A percentile compares a stretch with the other conserved stretches of the same genome.
phyloP scores from a whole-genome alignment of 2,797 vertebrate species.

The Toxotes lorentzi region DNA sequence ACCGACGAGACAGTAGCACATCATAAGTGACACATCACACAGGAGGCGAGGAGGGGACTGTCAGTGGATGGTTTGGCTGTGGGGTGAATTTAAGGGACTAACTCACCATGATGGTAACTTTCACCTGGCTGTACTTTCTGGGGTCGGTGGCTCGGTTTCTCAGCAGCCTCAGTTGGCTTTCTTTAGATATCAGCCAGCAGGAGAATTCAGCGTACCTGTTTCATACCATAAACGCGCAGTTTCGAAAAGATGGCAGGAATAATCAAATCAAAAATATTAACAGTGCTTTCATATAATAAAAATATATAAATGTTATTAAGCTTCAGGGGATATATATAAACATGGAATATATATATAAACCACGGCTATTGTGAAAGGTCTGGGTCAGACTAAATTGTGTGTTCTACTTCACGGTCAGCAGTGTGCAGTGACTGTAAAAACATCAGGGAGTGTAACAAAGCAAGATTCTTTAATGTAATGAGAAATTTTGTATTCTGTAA shows the following conservation, averaged over 20 bases:
- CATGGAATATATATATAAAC: background rate
- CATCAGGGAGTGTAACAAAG: background rate
- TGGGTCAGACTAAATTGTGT: background rate
- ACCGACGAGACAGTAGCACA: background rate
- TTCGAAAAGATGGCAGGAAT: background rate
- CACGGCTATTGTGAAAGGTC: background rate
- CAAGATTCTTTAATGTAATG: background rate
- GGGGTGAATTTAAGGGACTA: background rate
- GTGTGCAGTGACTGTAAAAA: background rate
- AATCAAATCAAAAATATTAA: background rate
- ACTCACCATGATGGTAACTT: slow-evolving; percentile 87
- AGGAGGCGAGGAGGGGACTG: background rate
- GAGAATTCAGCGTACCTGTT: slow-evolving; percentile 90
- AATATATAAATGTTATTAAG: background rate
- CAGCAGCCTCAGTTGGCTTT: slow-evolving; percentile 89
- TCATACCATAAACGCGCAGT: background rate
- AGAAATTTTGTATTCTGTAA: background rate
- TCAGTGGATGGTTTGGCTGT: background rate
- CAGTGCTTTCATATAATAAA: background rate
- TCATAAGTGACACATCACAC: slow-evolving; percentile 12
- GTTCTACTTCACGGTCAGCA: background rate
- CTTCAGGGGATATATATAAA: background rate
- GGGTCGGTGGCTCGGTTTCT: slow-evolving; percentile 85
- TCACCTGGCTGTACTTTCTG: slow-evolving; percentile 88
- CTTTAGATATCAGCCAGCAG: slow-evolving; percentile 92